These are phyloP conservation scores for Numenius phaeopus DNA, from an alignment of 2,797 vertebrate genomes.

Conservation along the genomic window DNA sequence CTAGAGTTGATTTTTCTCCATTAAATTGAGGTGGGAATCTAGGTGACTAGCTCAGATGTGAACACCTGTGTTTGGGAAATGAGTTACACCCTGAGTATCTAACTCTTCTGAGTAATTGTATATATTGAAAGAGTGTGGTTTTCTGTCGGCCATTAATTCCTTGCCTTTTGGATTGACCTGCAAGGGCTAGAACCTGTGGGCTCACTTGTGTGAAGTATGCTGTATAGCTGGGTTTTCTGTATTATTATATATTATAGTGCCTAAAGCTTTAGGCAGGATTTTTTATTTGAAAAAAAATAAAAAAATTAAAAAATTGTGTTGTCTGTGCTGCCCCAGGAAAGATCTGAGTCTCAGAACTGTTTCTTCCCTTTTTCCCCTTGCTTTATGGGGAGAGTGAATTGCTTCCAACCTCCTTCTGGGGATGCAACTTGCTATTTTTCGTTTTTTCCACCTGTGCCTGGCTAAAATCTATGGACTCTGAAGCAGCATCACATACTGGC, in stretches of 20 bases:
- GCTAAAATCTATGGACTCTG: background rate
- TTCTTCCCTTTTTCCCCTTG: background rate
- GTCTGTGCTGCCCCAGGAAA: background rate
- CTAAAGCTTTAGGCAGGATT: slow-evolving; percentile 28
- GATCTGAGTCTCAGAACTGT: background rate
- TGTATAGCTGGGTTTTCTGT: background rate
- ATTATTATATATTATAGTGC: background rate
- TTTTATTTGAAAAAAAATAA: background rate
- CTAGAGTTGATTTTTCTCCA: background rate
- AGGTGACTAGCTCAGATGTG: background rate
- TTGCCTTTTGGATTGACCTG: slow-evolving; percentile 1
- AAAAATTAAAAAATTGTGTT: background rate
- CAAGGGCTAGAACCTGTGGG: slow-evolving; percentile 4
- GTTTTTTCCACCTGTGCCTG: slow-evolving; percentile 1
- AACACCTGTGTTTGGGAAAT: background rate
- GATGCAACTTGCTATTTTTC: background rate
- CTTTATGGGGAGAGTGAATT: background rate
- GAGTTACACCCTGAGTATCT: background rate
- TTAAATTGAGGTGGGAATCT: background rate
- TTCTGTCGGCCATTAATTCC: background rate
- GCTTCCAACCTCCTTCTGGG: slow-evolving; percentile 1
- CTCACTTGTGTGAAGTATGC: background rate
- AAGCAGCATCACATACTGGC: background rate
- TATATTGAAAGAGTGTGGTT: background rate
- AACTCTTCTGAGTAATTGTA: background rate